These are phyloP conservation scores for Adoxophyes honmai DNA, from an alignment of 1,140 invertebrate genomes.

Conservation along the genomic window DNA sequence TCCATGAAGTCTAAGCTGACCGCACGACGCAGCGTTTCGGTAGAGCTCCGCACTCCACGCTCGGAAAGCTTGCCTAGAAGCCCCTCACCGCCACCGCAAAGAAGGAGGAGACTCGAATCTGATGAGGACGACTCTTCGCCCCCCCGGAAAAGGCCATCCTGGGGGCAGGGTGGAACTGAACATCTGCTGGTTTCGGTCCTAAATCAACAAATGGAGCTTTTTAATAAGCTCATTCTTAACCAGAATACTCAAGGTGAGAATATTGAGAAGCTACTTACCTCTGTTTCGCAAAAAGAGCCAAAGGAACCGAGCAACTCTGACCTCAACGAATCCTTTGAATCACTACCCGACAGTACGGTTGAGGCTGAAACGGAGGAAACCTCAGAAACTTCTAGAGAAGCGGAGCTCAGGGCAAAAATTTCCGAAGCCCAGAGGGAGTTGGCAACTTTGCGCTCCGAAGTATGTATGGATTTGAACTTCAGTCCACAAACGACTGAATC, in stretches of 20 bases:
- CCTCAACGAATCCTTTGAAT: background rate
- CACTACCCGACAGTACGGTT: slow-evolving; percentile 6
- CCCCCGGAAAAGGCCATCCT: background rate
- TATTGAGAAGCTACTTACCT: background rate
- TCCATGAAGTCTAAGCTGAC: background rate
- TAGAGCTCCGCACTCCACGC: too few relatives aligned
- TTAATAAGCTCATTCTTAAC: background rate
- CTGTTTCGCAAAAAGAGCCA: background rate
- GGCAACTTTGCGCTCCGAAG: too few relatives aligned
- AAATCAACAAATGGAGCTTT: background rate
- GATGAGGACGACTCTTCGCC: background rate
- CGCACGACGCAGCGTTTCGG: background rate
- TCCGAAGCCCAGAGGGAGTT: too few relatives aligned
- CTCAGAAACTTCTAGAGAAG: background rate
- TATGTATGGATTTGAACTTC: too few relatives aligned
- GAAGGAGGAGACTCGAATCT: too few relatives aligned
- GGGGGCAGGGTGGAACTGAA: background rate
- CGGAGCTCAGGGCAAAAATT: too few relatives aligned
- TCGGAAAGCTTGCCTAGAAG: too few relatives aligned
- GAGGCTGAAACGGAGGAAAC: background rate
- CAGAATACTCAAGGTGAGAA: background rate
- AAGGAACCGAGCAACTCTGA: background rate
- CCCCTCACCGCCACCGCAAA: too few relatives aligned
- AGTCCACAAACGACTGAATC: background rate
- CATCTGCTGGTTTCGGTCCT: background rate